Conservation (phyloP, 2,888 invertebrate species). For the Mimachlamys varia region DNA sequence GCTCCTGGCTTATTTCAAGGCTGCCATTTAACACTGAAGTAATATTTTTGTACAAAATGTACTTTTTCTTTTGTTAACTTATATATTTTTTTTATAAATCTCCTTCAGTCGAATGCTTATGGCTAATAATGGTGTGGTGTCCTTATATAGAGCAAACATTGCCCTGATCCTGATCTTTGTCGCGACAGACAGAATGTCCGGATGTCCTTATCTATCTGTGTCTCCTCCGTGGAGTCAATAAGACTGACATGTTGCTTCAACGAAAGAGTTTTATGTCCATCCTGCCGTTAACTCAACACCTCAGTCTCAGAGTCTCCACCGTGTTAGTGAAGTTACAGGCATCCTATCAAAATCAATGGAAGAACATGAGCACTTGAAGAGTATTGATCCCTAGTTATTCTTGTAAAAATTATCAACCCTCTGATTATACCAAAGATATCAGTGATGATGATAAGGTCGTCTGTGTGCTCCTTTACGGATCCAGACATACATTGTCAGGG, state of each 20-base stretch:
- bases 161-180: not conserved
- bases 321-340: not conserved
- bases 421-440: slow-evolving; percentile 25
- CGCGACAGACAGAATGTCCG: not conserved
- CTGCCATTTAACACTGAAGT: too few relatives aligned
- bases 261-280: not conserved
- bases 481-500: not conserved
- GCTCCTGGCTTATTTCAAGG: not conserved
- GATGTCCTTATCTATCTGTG: not conserved
- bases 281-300: not conserved
- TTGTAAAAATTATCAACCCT: not conserved
- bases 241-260: not conserved
- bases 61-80: not conserved
- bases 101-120: not conserved
- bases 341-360: not conserved
- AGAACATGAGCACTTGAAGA: not conserved
- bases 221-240: not conserved
- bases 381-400: not conserved
- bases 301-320: not conserved
- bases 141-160: not conserved
- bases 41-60: not conserved
- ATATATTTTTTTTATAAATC: not conserved
- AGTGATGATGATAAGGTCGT: not conserved
- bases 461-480: not conserved
- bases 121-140: not conserved